Evolutionary conservation across 2,113 vertebrate genomes (phyloP), one percentile per base, ranked within the genome.

Genomic region (Phylloscopus trochilus): DNA sequence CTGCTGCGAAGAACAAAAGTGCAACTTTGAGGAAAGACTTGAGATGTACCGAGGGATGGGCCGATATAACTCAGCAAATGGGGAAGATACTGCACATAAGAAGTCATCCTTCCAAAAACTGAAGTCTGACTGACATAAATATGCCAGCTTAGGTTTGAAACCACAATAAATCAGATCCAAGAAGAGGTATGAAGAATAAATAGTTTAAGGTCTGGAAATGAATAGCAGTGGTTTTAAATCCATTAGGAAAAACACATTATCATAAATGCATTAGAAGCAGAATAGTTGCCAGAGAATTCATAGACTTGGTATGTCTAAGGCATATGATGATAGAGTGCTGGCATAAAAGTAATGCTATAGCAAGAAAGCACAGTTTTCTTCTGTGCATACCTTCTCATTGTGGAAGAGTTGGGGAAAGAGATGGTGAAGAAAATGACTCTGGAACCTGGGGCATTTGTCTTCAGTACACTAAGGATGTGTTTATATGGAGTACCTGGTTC

Each of bases 1-100:
- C 12, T 53, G 19, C 43, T 63, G 35, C 0, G 0, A 73, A 87
- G 55, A 73, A 15, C 9, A 51, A 51, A 33, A 0, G 0, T 43
- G 33, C 13, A 56, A 1, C 39, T 63, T 3, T 73, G 31, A 90
- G 43, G 55, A 68, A 24, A 28, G 6, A 20, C 17, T 68, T 51
- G 41, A 69, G 39, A 6, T 43, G 3, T 39, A 56, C 8, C 26
- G 8, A 37, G 20, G 53, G 16, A 56, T 86, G 51, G 56, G 18
- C 26, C 10, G 9, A 1, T 52, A 7, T 43, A 79, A 17, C 19
- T 56, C 41, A 44, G 6, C 35, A 31, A 31, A 5, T 56, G 46
- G 11, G 35, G 30, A 89, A 66, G 26, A 28, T 83, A 13, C 0
- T 81, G 53, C 31, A 28, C 4, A 0, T 22, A 55, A 24, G 27